phyloP scores from a whole-genome alignment of 2,888 invertebrate genomes.

The Yponomeuta sedellus region DNA sequence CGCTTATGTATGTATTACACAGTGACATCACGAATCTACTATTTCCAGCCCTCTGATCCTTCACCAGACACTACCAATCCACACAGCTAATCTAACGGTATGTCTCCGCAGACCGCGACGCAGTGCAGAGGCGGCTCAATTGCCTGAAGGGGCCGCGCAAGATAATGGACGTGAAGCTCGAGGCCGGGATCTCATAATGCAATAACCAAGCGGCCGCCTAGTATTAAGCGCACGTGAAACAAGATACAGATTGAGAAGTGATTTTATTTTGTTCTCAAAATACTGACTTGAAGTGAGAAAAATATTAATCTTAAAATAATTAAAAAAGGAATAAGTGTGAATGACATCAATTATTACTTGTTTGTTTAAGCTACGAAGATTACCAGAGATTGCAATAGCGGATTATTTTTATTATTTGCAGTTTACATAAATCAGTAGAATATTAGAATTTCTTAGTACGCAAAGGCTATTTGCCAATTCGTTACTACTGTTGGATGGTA shows the following conservation, averaged over 20 bases:
- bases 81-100: background rate
- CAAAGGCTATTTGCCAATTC: conserved; percentile 18
- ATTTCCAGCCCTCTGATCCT: no score
- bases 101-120: conserved; percentile 87
- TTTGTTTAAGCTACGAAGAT: conserved; percentile 53
- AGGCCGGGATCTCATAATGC: conserved; percentile 74
- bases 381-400: conserved; percentile 68
- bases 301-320: conserved; percentile 43
- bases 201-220: conserved; percentile 40
- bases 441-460: conserved; percentile 34
- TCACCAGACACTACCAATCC: no score
- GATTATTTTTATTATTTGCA: conserved; percentile 68
- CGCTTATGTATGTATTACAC: no score
- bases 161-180: conserved; percentile 69
- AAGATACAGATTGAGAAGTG: conserved; percentile 58
- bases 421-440: conserved; percentile 38
- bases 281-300: conserved; percentile 41
- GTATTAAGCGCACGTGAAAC: conserved; percentile 43
- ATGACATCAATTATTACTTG: conserved; percentile 51
- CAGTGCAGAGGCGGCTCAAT: conserved; percentile 93
- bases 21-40: no score
- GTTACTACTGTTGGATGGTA: no score
- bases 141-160: conserved; percentile 69
- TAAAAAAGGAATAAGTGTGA: conserved; percentile 62
- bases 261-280: conserved; percentile 72